phyloP scores from a whole-genome alignment of 2,113 vertebrate species.

The Toxotes jaculatrix region DNA sequence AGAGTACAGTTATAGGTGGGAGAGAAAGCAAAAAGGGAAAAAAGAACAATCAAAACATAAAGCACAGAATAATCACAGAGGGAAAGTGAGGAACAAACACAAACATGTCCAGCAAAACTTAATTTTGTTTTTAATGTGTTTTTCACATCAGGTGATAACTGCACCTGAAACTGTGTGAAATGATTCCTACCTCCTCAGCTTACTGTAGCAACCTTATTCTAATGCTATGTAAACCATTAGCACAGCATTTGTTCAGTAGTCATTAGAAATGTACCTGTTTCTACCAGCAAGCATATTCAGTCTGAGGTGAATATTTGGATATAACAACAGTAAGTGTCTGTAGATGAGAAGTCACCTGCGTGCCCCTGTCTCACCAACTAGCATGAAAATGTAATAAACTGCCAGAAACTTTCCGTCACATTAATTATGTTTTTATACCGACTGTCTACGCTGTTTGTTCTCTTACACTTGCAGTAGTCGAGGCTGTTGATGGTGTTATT shows the following conservation, averaged over 20 bases:
- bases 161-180: background rate
- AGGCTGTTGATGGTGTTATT: constrained; percentile 79
- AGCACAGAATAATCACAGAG: background rate
- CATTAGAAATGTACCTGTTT: background rate
- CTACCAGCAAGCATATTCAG: background rate
- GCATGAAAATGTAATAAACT: background rate
- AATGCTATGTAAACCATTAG: no score
- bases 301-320: background rate
- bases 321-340: background rate
- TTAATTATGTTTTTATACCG: no score
- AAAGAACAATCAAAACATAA: background rate
- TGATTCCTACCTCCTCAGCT: no score
- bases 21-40: background rate
- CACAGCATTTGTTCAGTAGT: background rate
- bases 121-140: background rate
- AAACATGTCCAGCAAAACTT: background rate
- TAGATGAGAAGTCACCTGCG: background rate
- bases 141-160: background rate
- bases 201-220: background rate
- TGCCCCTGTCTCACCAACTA: background rate
- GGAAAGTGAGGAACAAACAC: background rate
- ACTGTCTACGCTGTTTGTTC: no score
- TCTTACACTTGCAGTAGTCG: constrained; percentile 81
- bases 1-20: background rate
- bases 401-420: no score